Base-by-base conservation (phyloP, 1,140 invertebrate genomes). In the Araneus ventricosus region DNA sequence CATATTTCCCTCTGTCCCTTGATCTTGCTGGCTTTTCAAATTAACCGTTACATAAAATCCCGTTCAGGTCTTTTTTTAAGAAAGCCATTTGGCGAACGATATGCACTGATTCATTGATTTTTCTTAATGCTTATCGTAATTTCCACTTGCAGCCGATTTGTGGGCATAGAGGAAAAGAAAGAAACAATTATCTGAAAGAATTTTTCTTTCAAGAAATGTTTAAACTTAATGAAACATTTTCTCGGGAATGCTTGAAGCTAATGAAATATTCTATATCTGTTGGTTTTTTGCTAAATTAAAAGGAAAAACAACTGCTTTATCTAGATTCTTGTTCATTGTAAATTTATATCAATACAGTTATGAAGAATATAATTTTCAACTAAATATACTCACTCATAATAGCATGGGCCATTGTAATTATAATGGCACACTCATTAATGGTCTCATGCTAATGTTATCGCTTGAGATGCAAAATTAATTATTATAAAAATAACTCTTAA, bases 51-150 rank as follows among this genome's bases (percentile, higher is more conserved):
- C 20, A 75, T 34, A 17, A 30, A 75, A 75, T 14, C 70, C 30
- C 17, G 34, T 37, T 75, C 20, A 37, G 30, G 30, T 22, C 14
- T 75, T 75, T 37, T 37, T 75, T 52, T 1, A 52, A 52, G 45
- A 52, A 52, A 75, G 37, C 17, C 34, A 37, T 34, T 34, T 75
- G 30, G 17, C 17, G 70, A 75, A 34, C 30, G 70, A 37, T 75
- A 75, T 30, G 70, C 70, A 20, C 70, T 75, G 70, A 75, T 75
- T 63, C 59, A 63, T 63, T n/a, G 59, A 63, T 63, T 24, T 63
- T 24, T 52, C 45, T n/a, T 24, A 63, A 37, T 34, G 30, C 17
- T 75, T 75, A 70, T 27, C 14, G 63, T 22, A 70, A 70, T 30
- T 70, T 70, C 27, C 30, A 22, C 5, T 14, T 20, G 30, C 8